Percentiles rank a stretch among this genome's conserved stretches.
Evolutionary conservation across 2,888 invertebrate species (phyloP).

Genomic region (Camponotus fellah): DNA sequence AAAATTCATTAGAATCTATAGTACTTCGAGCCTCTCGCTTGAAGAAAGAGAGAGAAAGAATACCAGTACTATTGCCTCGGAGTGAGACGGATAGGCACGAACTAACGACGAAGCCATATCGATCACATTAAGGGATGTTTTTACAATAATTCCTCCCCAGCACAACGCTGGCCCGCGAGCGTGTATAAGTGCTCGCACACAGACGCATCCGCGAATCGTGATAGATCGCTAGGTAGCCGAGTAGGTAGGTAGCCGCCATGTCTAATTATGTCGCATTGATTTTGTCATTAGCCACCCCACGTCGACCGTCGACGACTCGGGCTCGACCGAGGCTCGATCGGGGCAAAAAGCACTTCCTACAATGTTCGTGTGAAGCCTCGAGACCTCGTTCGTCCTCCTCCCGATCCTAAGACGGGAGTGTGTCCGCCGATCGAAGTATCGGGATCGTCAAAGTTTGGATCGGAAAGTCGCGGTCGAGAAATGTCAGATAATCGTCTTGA

Average conservation of each 20-base stretch:
- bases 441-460: background rate
- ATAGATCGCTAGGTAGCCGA: constrained; percentile 64
- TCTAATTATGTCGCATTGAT: constrained; percentile 86
- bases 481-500: background rate
- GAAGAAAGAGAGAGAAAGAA: constrained; percentile 16
- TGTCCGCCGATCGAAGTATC: constrained; percentile 3
- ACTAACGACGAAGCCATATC: constrained; percentile 76
- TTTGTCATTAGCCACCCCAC: constrained; percentile 85
- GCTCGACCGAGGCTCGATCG: constrained; percentile 67
- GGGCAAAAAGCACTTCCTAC: constrained; percentile 78
- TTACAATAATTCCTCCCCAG: constrained; percentile 81
- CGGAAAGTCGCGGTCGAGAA: background rate
- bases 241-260: constrained; percentile 80
- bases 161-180: constrained; percentile 63
- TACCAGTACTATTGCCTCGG: background rate
- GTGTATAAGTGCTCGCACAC: constrained; percentile 49
- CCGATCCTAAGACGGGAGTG: constrained; percentile 23
- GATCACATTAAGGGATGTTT: constrained; percentile 83
- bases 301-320: constrained; percentile 70
- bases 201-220: constrained; percentile 46
- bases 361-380: constrained; percentile 59
- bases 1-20: background rate
- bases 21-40: background rate
- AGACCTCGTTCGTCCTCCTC: constrained; percentile 41
- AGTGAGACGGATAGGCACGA: constrained; percentile 42